These are phyloP conservation scores for Sandelia bainsii DNA, from an alignment of 2,797 vertebrate species.

Conservation along the genomic window DNA sequence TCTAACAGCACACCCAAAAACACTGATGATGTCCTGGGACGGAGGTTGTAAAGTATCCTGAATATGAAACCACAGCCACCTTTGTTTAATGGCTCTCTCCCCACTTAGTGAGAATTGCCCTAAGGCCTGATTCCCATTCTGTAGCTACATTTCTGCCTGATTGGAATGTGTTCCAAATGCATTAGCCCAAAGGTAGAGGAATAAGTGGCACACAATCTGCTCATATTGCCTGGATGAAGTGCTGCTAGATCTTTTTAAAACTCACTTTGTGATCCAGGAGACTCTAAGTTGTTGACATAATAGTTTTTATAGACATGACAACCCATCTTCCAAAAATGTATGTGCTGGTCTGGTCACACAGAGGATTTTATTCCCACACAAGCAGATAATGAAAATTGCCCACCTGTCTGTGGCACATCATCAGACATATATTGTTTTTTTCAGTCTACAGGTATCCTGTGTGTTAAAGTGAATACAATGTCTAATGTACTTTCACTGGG, in stretches of 20 bases:
- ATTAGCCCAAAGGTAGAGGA: slow-evolving; percentile 78
- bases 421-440: slow-evolving; percentile 25
- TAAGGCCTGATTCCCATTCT: slow-evolving; percentile 80
- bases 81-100: slow-evolving; percentile 83
- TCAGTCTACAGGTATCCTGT: not conserved
- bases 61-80: slow-evolving; percentile 83
- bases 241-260: slow-evolving; percentile 65
- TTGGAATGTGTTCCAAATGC: slow-evolving; percentile 81
- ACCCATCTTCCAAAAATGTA: not conserved
- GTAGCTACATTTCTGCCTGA: slow-evolving; percentile 75
- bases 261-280: slow-evolving; percentile 37
- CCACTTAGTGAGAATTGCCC: slow-evolving; percentile 84
- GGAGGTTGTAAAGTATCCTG: slow-evolving; percentile 84
- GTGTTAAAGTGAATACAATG: slow-evolving; percentile 25
- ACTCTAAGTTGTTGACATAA: slow-evolving; percentile 35
- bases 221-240: slow-evolving; percentile 60
- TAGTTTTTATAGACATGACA: slow-evolving; percentile 35
- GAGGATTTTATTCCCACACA: slow-evolving; percentile 33
- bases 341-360: slow-evolving; percentile 10
- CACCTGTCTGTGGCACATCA: slow-evolving; percentile 3
- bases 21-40: slow-evolving; percentile 84
- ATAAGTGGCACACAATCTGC: slow-evolving; percentile 74
- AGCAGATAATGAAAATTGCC: not conserved
- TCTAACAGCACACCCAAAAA: slow-evolving; percentile 81
- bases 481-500: slow-evolving; percentile 2